Conservation (phyloP, 2,113 vertebrate species). For the Phyllopteryx taeniolatus region DNA sequence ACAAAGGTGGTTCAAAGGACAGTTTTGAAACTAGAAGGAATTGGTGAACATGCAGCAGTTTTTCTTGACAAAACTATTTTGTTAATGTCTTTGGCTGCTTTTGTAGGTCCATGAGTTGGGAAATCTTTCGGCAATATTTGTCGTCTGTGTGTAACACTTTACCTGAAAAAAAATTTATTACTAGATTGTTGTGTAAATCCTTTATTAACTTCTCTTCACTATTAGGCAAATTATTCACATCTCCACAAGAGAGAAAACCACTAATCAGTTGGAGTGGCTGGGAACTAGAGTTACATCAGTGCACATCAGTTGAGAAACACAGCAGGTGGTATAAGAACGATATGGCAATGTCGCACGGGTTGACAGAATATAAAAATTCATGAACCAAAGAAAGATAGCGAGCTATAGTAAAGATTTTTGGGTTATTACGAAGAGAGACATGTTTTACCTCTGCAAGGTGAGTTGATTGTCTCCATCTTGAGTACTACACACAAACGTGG, state of each 20-base stretch:
- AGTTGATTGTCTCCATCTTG: constrained; percentile 19
- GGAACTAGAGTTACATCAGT: constrained; percentile 38
- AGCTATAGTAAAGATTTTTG: constrained; percentile 29
- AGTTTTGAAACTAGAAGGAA: neutral
- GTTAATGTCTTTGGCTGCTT: too few relatives aligned
- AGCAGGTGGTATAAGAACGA: constrained; percentile 32
- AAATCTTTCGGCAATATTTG: too few relatives aligned
- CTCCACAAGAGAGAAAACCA: constrained; percentile 30
- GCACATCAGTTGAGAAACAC: constrained; percentile 26
- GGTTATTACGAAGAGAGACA: constrained; percentile 40
- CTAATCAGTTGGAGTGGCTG: constrained; percentile 23
- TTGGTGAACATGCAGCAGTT: neutral
- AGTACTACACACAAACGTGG: neutral
- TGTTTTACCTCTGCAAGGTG: constrained; percentile 18
- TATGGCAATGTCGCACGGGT: constrained; percentile 27
- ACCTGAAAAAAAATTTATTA: too few relatives aligned
- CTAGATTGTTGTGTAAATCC: too few relatives aligned
- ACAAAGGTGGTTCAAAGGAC: neutral
- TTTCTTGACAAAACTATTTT: neutral
- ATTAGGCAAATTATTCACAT: neutral
- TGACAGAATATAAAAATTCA: constrained; percentile 43
- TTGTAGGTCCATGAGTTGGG: too few relatives aligned
- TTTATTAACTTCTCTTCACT: too few relatives aligned
- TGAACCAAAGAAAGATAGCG: constrained; percentile 17
- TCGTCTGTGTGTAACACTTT: too few relatives aligned